phyloP scores from a whole-genome alignment of 53 echinoderm and acorn worm genomes.

The Temnopleurus reevesii region DNA sequence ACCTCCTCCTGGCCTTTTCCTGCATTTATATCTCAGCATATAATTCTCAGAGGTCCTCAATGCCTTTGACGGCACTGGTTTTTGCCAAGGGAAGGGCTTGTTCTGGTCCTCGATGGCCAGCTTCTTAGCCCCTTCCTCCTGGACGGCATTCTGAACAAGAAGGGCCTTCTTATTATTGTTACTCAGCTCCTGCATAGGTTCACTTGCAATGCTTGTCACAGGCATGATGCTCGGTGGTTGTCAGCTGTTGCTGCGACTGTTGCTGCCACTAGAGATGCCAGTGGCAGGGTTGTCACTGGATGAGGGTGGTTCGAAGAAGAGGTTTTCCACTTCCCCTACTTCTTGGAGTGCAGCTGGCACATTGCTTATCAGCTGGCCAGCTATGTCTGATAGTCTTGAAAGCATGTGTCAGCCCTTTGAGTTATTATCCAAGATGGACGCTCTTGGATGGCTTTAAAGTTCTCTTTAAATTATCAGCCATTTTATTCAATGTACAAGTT shows the following conservation, averaged over 20 bases:
- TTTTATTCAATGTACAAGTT: neutral
- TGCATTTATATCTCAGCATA: slow-evolving; percentile 82
- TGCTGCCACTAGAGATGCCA: neutral
- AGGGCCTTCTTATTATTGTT: neutral
- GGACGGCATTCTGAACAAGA: neutral
- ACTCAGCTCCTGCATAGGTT: neutral
- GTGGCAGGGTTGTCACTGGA: neutral
- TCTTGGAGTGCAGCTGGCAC: neutral
- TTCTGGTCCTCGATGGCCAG: slow-evolving; percentile 1
- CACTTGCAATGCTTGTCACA: slow-evolving; percentile 43
- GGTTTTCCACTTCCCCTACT: slow-evolving; percentile 22
- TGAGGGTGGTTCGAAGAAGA: neutral
- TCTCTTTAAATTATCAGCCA: neutral
- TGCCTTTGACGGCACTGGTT: slow-evolving; percentile 73
- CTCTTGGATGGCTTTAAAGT: neutral
- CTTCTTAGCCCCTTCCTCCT: slow-evolving; percentile 12
- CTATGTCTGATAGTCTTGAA: neutral
- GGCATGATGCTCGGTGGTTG: slow-evolving; percentile 36
- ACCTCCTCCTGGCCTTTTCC: slow-evolving; percentile 84
- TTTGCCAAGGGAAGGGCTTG: slow-evolving; percentile 46
- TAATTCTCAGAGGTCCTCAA: slow-evolving; percentile 80
- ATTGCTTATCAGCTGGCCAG: slow-evolving; percentile 5
- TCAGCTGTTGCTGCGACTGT: neutral
- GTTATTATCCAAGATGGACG: neutral
- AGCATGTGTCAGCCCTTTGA: neutral